phyloP scores from a whole-genome alignment of 2,888 invertebrate species.

The Fragum fragum region DNA sequence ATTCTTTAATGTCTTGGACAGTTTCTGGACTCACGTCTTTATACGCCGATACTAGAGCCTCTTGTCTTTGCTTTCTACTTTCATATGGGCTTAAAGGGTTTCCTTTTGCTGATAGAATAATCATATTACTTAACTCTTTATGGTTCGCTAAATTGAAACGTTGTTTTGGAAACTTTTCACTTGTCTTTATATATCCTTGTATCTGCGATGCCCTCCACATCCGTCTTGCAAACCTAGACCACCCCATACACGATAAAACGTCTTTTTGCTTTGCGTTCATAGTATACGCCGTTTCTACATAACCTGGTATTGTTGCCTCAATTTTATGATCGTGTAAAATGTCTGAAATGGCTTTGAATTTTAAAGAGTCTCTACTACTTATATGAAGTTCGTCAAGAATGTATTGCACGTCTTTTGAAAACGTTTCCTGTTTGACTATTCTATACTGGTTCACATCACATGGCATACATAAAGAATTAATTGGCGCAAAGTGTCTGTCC shows the following conservation, averaged over 20 bases:
- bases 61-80: too few relatives aligned
- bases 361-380: neutral
- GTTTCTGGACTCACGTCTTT: too few relatives aligned
- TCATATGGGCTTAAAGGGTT: too few relatives aligned
- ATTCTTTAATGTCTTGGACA: too few relatives aligned
- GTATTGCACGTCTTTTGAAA: slow-evolving; percentile 43
- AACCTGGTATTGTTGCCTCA: neutral
- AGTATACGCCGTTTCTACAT: neutral
- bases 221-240: neutral
- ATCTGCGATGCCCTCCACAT: neutral
- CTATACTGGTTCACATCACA: slow-evolving; percentile 35
- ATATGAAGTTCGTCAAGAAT: slow-evolving; percentile 11
- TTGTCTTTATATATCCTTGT: neutral
- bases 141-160: too few relatives aligned
- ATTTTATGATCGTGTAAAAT: neutral
- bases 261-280: neutral
- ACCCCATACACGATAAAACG: neutral
- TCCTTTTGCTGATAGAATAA: too few relatives aligned
- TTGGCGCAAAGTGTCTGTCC: slow-evolving; percentile 48
- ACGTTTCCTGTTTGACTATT: slow-evolving; percentile 53
- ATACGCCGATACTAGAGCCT: too few relatives aligned
- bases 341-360: neutral
- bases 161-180: neutral
- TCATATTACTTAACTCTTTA: too few relatives aligned
- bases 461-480: slow-evolving; percentile 37